Evolutionary conservation across 2,888 invertebrate genomes (phyloP), one percentile per base, ranked within the genome.

Genomic region (Tubulanus polymorphus): DNA sequence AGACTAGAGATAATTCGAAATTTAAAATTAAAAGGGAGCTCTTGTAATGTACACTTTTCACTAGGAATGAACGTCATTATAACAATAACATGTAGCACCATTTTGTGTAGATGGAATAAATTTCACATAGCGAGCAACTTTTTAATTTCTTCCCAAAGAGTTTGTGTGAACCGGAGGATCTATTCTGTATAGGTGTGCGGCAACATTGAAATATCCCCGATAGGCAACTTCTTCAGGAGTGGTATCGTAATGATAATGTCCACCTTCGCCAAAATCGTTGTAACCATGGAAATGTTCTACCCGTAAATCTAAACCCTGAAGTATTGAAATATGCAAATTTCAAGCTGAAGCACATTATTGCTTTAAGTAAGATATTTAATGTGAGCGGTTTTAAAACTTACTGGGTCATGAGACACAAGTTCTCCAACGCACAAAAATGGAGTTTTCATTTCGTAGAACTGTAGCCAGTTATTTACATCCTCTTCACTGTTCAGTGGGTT

Each of bases 241-340:
- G 8, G 88, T 89, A 81, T 99, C 97, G 76, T 88, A 88, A 81
- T 99, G 97, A 82, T 97, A 99, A 83, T 99, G 97, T 0, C 96
- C 96, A 64, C 77, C 81, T 45, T 79, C 73, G 1, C 79, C 80
- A 56, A 80, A 79, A 20, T 73, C 63, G 79, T 89, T 91, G 74
- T 92, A 92, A 59, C 84, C 82, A 81, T 97, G 97, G 79, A 96
- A 96, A 82, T 97, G 97, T 80, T 96, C 95, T 62, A 93, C 85
- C 67, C 96, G 85, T 62, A 97, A 84, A 81, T 94, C 93, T 75
- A 93, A 81, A 26, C 86, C 92, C 92, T 92, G 63, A 15, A 64
- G 35, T n/a, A 1, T 15, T 48, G 20, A 51, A 12, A 48, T 20
- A 51, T n/a, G n/a, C 12, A 32, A 15, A 18, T 2, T 2, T 35